These are phyloP conservation scores for Cepaea nemoralis DNA, from an alignment of 1,140 invertebrate species.

Conservation along the genomic window DNA sequence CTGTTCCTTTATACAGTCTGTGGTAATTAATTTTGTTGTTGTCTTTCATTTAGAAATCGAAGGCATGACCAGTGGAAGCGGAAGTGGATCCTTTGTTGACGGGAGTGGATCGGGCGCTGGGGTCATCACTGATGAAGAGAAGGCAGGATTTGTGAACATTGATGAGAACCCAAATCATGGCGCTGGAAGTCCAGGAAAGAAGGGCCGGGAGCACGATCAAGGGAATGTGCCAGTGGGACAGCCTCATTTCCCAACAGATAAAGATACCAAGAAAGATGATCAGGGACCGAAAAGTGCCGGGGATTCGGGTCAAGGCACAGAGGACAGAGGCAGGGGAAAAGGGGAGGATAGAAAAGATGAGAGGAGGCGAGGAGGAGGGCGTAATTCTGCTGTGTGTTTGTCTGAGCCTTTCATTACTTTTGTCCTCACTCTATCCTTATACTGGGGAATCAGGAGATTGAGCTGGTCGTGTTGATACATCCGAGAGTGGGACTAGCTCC, in stretches of 20 bases:
- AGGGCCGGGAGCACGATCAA: background rate
- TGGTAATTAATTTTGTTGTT: no score
- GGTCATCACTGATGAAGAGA: constrained; percentile 18
- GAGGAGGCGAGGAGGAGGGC: background rate
- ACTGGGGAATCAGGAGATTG: background rate
- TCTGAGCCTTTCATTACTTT: background rate
- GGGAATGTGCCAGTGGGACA: no score
- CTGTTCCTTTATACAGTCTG: no score
- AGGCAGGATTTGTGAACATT: background rate
- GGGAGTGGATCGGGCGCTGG: constrained; percentile 45
- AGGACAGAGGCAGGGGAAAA: background rate
- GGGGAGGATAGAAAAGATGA: background rate
- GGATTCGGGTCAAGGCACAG: background rate
- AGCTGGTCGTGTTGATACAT: background rate
- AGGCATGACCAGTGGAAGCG: constrained; percentile 45
- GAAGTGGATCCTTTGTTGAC: constrained; percentile 39
- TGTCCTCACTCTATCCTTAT: background rate
- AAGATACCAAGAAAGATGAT: background rate
- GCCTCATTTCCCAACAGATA: background rate
- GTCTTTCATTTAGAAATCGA: constrained; percentile 44
- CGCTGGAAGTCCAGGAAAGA: background rate
- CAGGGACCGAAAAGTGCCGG: background rate
- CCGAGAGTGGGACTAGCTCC: no score
- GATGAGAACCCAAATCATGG: constrained; percentile 5
- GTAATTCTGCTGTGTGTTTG: background rate